Evolutionary conservation across 2,113 vertebrate species (phyloP).

Genomic region (Scophthalmus maximus): DNA sequence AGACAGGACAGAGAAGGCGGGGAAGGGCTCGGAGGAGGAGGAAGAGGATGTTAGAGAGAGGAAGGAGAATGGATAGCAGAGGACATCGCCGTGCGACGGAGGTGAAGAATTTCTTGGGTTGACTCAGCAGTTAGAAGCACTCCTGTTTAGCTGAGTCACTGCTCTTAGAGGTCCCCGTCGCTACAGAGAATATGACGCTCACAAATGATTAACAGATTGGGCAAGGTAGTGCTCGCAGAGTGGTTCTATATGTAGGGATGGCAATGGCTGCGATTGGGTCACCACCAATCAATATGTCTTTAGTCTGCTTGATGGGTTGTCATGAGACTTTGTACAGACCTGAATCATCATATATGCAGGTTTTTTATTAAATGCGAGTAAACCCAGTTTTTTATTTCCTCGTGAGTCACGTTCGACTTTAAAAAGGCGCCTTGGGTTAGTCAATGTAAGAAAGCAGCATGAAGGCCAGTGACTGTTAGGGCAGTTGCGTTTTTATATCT

Average conservation of each 20-base stretch:
- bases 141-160: slow-evolving; percentile 71
- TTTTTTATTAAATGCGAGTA: too few species aligned
- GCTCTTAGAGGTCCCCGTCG: slow-evolving; percentile 42
- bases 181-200: slow-evolving; percentile 19
- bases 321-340: background rate
- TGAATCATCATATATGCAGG: too few species aligned
- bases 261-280: background rate
- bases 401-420: too few species aligned
- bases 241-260: background rate
- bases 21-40: slow-evolving; percentile 48
- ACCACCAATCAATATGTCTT: too few species aligned
- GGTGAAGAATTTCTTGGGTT: slow-evolving; percentile 69
- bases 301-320: background rate
- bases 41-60: slow-evolving; percentile 50
- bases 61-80: slow-evolving; percentile 66
- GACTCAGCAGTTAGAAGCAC: slow-evolving; percentile 71
- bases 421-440: too few species aligned
- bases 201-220: slow-evolving; percentile 22
- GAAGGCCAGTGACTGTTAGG: background rate
- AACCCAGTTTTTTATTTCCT: too few species aligned
- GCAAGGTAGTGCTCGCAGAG: background rate
- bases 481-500: background rate
- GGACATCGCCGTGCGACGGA: slow-evolving; percentile 65
- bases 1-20: slow-evolving; percentile 59
- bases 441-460: background rate